These are phyloP conservation scores for Thera obeliscata DNA, from an alignment of 2,888 invertebrate species.

Conservation along the genomic window DNA sequence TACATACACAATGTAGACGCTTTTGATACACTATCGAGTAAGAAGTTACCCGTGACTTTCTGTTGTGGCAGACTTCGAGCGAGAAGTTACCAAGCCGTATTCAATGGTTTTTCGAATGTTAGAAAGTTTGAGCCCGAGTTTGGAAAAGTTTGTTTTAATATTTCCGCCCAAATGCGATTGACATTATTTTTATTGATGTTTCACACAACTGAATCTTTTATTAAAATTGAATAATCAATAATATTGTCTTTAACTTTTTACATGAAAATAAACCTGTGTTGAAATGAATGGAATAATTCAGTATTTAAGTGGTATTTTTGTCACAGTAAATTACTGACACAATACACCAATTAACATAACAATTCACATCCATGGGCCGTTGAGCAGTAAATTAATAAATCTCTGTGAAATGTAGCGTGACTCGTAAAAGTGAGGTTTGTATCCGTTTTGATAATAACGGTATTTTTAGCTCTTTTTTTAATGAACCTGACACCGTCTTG, in stretches of 20 bases:
- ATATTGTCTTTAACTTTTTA: no score
- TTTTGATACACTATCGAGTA: slow-evolving; percentile 71
- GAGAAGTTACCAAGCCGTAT: slow-evolving; percentile 11
- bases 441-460: slow-evolving; percentile 6
- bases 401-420: slow-evolving; percentile 62
- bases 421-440: slow-evolving; percentile 39
- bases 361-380: slow-evolving; percentile 52
- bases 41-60: slow-evolving; percentile 42
- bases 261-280: no score
- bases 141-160: neutral
- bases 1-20: slow-evolving; percentile 46
- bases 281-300: no score
- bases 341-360: slow-evolving; percentile 48
- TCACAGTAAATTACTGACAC: slow-evolving; percentile 40
- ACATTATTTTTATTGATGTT: neutral
- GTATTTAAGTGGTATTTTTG: slow-evolving; percentile 14
- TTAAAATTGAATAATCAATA: no score
- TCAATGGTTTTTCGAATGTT: slow-evolving; percentile 28
- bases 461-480: no score
- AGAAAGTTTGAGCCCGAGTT: slow-evolving; percentile 13
- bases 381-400: slow-evolving; percentile 72
- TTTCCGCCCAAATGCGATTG: neutral
- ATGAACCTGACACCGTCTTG: no score
- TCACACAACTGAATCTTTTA: no score
- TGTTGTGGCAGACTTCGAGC: slow-evolving; percentile 40